Percentiles rank a stretch among this genome's conserved stretches.
Conservation (phyloP, 2,797 vertebrate genomes). For the Diglossa cyanea region DNA sequence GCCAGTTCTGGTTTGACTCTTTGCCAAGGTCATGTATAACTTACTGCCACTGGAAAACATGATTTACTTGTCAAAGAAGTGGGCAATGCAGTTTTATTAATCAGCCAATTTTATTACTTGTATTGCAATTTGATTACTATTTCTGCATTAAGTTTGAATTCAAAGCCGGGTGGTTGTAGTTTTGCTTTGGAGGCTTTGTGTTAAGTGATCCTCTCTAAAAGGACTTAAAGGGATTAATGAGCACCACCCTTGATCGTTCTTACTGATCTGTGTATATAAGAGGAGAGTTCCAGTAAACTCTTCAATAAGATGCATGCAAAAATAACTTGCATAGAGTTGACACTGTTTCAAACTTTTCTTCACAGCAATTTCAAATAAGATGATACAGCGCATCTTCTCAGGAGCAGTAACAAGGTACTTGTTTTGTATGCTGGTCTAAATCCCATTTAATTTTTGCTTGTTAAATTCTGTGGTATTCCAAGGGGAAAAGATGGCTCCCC, state of each 20-base stretch:
- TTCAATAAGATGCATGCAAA: neutral
- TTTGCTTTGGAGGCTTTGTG: neutral
- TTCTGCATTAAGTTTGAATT: neutral
- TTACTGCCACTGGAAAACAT: neutral
- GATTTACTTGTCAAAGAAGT: neutral
- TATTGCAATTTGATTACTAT: neutral
- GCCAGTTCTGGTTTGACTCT: neutral
- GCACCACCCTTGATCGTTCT: neutral
- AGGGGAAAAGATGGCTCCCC: neutral
- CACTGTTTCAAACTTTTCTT: neutral
- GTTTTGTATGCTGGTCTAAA: neutral
- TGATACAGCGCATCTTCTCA: constrained; percentile 95
- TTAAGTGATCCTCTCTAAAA: neutral
- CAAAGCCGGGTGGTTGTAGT: neutral
- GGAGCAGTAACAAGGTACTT: constrained; percentile 91
- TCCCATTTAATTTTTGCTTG: neutral
- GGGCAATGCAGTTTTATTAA: neutral
- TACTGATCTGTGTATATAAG: neutral
- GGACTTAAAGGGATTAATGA: neutral
- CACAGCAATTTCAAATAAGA: constrained; percentile 88
- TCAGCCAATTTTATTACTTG: neutral
- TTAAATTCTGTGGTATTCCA: neutral
- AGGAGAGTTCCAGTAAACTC: neutral
- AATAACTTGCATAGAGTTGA: neutral
- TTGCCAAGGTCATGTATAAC: neutral